A percentile compares a stretch with the other conserved stretches of the same genome.
phyloP scores from a whole-genome alignment of 2,113 vertebrate genomes.

The Thunnus maccoyii region DNA sequence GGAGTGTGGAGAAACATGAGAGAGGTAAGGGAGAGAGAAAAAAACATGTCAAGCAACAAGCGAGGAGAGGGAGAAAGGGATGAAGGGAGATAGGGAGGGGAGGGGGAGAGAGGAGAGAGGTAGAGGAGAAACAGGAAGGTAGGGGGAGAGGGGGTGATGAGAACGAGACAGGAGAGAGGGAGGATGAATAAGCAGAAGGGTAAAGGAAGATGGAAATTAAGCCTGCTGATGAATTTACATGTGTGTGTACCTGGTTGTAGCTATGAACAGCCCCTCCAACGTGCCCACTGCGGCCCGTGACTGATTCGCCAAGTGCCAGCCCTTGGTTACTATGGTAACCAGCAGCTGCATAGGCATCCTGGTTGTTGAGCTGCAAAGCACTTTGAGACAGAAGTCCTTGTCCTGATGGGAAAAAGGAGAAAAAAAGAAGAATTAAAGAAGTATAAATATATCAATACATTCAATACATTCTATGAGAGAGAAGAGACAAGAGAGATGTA shows the following conservation, averaged over 20 bases:
- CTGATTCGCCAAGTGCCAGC: conserved; percentile 92
- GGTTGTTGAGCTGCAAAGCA: conserved; percentile 96
- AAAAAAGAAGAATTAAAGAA: conserved; percentile 13
- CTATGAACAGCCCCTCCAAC: conserved; percentile 91
- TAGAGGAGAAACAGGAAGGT: neutral
- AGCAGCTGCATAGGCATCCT: conserved; percentile 95
- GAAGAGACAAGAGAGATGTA: neutral
- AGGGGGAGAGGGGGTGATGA: too few species aligned
- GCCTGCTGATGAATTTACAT: neutral
- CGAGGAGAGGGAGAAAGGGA: neutral
- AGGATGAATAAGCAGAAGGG: neutral
- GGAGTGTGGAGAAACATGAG: conserved; percentile 10
- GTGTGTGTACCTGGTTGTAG: conserved; percentile 92
- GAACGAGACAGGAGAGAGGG: neutral
- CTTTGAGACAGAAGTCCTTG: conserved; percentile 98
- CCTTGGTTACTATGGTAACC: conserved; percentile 99
- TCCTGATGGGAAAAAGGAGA: conserved; percentile 81
- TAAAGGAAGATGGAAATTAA: neutral
- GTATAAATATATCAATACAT: neutral
- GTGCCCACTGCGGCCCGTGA: conserved; percentile 87
- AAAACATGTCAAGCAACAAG: neutral
- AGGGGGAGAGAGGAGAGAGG: too few species aligned
- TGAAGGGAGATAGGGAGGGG: neutral
- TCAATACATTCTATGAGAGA: neutral
- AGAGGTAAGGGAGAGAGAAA: neutral